Percentiles rank a stretch among this genome's conserved stretches.
Conservation (phyloP, 2,888 invertebrate genomes). For the Schizotus pectinicornis region DNA sequence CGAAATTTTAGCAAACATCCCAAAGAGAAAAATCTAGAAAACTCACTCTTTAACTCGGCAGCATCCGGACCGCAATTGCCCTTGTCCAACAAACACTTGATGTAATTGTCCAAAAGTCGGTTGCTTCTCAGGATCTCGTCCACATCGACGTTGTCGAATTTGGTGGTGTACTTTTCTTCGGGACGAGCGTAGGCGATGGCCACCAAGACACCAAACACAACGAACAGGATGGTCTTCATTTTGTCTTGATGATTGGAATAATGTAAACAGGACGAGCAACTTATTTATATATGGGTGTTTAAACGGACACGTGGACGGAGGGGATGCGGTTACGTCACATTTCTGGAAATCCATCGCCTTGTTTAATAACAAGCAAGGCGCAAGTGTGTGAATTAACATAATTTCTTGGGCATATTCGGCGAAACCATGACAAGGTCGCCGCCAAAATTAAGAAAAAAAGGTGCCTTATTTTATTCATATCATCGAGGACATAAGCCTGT, state of each 20-base stretch:
- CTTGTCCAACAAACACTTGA: slow-evolving; percentile 63
- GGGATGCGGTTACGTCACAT: too few species aligned
- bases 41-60: slow-evolving; percentile 73
- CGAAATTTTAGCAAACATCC: background rate
- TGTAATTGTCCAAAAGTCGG: slow-evolving; percentile 61
- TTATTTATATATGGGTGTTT: too few species aligned
- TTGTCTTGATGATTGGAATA: background rate
- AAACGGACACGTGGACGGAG: too few species aligned
- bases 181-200: background rate
- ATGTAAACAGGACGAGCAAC: too few species aligned
- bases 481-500: too few species aligned
- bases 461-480: too few species aligned
- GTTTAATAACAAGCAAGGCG: too few species aligned
- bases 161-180: slow-evolving; percentile 52
- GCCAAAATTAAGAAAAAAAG: too few species aligned
- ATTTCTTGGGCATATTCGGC: too few species aligned
- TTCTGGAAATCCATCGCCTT: too few species aligned
- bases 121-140: slow-evolving; percentile 71
- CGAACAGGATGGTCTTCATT: slow-evolving; percentile 2
- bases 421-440: too few species aligned
- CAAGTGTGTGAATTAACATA: too few species aligned
- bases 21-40: slow-evolving; percentile 3
- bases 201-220: background rate
- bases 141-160: slow-evolving; percentile 73
- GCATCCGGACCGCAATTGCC: slow-evolving; percentile 75